A percentile compares a stretch with the other conserved stretches of the same genome.
Evolutionary conservation across 2,797 vertebrate species (phyloP).

Genomic region (Ptychobarbus kaznakovi): DNA sequence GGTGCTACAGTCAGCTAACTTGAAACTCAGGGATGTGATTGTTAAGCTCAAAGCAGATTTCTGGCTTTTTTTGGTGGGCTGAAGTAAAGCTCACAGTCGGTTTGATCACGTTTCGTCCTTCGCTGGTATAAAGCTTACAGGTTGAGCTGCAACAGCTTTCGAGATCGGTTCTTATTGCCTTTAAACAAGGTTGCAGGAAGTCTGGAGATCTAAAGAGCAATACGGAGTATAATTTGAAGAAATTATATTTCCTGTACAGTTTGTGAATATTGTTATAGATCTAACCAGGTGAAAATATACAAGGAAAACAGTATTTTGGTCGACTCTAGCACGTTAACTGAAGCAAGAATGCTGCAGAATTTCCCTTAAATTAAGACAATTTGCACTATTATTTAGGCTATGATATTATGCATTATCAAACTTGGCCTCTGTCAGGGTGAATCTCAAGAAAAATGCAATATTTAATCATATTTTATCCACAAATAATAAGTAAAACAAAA

Average conservation of each 20-base stretch:
- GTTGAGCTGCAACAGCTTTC: background rate
- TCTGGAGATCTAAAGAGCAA: slow-evolving; percentile 13
- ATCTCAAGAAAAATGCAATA: slow-evolving; percentile 31
- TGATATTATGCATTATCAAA: slow-evolving; percentile 37
- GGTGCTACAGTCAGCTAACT: slow-evolving; percentile 63
- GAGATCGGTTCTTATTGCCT: slow-evolving; percentile 36
- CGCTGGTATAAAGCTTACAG: slow-evolving; percentile 8
- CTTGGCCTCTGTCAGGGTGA: slow-evolving; percentile 16
- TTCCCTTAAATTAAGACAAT: slow-evolving; percentile 26
- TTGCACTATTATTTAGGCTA: slow-evolving; percentile 43
- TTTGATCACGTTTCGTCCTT: slow-evolving; percentile 16
- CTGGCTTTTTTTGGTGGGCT: slow-evolving; percentile 26
- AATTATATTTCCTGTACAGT: slow-evolving; percentile 15
- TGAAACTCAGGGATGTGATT: slow-evolving; percentile 72
- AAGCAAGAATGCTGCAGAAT: slow-evolving; percentile 41
- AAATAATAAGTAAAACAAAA: background rate
- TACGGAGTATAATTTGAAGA: slow-evolving; percentile 26
- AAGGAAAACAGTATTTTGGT: slow-evolving; percentile 21
- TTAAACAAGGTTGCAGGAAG: slow-evolving; percentile 26
- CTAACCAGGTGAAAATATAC: slow-evolving; percentile 24
- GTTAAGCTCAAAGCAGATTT: slow-evolving; percentile 62
- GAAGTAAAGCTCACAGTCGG: slow-evolving; percentile 11
- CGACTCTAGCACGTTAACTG: background rate
- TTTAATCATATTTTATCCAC: background rate
- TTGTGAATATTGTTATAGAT: slow-evolving; percentile 46